Percentiles rank a stretch among this genome's conserved stretches.
Evolutionary conservation across 2,888 invertebrate species (phyloP).

Genomic region (Stomorhina lunata): DNA sequence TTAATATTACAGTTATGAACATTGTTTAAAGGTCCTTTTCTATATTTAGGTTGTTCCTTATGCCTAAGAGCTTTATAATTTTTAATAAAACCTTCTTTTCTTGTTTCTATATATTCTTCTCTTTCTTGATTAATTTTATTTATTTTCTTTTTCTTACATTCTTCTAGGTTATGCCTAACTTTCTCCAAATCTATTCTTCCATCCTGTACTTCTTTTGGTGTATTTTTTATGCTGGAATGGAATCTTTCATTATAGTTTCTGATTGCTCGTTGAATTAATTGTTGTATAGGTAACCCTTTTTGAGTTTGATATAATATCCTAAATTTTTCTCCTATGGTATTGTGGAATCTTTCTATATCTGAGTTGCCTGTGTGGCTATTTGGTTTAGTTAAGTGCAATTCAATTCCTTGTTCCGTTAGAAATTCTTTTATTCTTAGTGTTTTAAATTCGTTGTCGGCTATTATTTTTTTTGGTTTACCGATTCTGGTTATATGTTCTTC

Average conservation of each 20-base stretch:
- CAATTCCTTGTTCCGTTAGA: slow-evolving; percentile 46
- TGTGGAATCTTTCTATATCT: slow-evolving; percentile 61
- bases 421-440: slow-evolving; percentile 54
- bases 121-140: slow-evolving; percentile 34
- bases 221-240: not conserved
- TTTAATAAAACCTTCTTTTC: slow-evolving; percentile 40
- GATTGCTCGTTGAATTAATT: slow-evolving; percentile 30
- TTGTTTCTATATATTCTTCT: slow-evolving; percentile 6
- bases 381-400: slow-evolving; percentile 64
- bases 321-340: slow-evolving; percentile 34
- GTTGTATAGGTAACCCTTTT: slow-evolving; percentile 44
- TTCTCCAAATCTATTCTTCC: not conserved
- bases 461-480: slow-evolving; percentile 50
- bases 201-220: not conserved
- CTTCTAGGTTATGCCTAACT: slow-evolving; percentile 22
- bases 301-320: slow-evolving; percentile 41
- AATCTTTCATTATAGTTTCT: slow-evolving; percentile 12
- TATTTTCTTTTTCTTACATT: slow-evolving; percentile 41
- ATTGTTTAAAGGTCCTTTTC: too few species aligned
- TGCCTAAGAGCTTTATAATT: too few species aligned
- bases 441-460: slow-evolving; percentile 63
- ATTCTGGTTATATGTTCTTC: slow-evolving; percentile 51
- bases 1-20: slow-evolving; percentile 59
- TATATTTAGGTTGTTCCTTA: too few species aligned
- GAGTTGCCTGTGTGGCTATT: slow-evolving; percentile 63